A percentile compares a stretch with the other conserved stretches of the same genome.
Conservation (phyloP, 2,797 vertebrate genomes). For the Saxicola maurus region DNA sequence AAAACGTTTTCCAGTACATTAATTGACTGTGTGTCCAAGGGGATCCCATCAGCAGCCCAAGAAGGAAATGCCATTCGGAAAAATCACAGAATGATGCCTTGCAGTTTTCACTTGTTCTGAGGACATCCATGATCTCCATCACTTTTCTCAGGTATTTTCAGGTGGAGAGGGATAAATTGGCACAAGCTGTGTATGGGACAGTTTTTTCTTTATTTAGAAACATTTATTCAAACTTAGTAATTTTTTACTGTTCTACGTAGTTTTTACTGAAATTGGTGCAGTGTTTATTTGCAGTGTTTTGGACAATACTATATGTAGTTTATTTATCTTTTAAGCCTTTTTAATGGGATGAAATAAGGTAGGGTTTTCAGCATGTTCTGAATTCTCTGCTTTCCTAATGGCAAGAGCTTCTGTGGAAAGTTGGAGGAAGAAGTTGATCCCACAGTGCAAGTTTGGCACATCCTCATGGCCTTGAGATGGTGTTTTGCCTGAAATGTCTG, state of each 20-base stretch:
- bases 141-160: background rate
- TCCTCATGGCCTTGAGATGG: fast-evolving
- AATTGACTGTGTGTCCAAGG: background rate
- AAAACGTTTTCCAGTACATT: background rate
- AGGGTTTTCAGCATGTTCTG: background rate
- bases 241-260: background rate
- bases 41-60: background rate
- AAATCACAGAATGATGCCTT: background rate
- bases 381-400: background rate
- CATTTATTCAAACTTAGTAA: fast-evolving
- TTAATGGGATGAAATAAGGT: background rate
- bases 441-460: background rate
- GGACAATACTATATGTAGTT: background rate
- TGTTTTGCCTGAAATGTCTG: background rate
- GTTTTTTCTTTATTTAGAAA: background rate
- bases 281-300: background rate
- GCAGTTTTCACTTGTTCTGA: background rate
- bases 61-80: background rate
- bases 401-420: background rate
- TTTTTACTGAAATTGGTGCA: background rate
- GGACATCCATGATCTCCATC: background rate
- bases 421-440: background rate
- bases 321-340: background rate
- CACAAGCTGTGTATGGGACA: background rate
- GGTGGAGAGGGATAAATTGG: background rate